Evolutionary conservation across 2,797 vertebrate species (phyloP).

Genomic region (Perodicticus potto): DNA sequence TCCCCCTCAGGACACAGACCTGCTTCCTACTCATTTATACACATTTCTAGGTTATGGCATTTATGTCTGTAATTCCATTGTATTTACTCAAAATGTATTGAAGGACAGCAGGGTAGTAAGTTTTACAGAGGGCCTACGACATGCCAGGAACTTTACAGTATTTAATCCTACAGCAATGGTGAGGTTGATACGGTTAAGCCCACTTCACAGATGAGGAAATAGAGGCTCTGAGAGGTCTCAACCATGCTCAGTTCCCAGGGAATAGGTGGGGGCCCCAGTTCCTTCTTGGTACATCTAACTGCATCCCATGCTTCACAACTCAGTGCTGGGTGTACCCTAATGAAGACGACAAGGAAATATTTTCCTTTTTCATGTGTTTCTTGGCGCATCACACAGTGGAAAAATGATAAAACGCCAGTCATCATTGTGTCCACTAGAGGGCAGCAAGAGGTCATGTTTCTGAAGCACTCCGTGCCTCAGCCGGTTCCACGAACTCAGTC

Average conservation of each 20-base stretch:
- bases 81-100: neutral
- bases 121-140: neutral
- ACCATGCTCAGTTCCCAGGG: rapidly evolving
- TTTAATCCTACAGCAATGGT: neutral
- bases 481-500: rapidly evolving
- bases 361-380: neutral
- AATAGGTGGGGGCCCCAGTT: neutral
- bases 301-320: neutral
- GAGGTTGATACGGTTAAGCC: neutral
- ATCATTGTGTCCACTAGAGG: constrained; percentile 77
- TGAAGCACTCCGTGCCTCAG: rapidly evolving
- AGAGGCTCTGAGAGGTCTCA: neutral
- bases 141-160: neutral
- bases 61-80: neutral
- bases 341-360: neutral
- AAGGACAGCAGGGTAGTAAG: neutral
- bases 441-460: constrained; percentile 75
- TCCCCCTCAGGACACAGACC: rapidly evolving
- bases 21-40: neutral
- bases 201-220: neutral
- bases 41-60: neutral
- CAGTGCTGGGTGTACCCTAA: neutral
- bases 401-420: neutral
- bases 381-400: rapidly evolving
- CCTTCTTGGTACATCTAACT: neutral